Conservation (phyloP, 2,113 vertebrate genomes). For the Cyphomyrus discorhynchus region DNA sequence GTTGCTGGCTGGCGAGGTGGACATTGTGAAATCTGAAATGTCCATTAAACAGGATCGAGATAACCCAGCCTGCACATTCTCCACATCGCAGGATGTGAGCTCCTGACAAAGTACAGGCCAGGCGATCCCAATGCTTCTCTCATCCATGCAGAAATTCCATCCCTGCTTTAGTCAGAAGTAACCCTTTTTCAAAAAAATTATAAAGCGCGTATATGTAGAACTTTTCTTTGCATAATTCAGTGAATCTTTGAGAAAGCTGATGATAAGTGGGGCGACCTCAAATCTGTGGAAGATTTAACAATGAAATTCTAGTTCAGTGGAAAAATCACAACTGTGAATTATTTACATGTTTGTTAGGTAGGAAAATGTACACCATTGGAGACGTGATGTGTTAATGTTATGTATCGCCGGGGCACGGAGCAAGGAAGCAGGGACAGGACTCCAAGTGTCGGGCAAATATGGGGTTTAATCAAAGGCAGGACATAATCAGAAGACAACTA, state of each 20-base stretch:
- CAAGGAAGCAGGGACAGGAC: no score
- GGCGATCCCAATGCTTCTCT: background rate
- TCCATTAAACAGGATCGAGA: background rate
- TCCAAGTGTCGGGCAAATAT: no score
- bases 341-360: background rate
- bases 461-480: no score
- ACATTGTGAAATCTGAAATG: background rate
- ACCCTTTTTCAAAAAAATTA: background rate
- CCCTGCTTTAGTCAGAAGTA: background rate
- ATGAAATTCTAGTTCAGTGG: background rate
- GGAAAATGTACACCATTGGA: background rate
- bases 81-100: background rate
- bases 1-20: background rate
- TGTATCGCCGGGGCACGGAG: no score
- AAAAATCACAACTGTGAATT: background rate
- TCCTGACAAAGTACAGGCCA: background rate
- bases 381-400: background rate
- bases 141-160: background rate
- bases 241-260: background rate
- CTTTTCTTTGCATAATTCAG: background rate
- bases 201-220: background rate
- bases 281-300: background rate
- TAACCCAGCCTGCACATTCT: background rate
- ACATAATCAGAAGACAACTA: no score
- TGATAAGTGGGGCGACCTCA: background rate